Percentiles rank a stretch among this genome's conserved stretches.
phyloP scores from a whole-genome alignment of 2,797 vertebrate species.

The Bovichtus diacanthus region DNA sequence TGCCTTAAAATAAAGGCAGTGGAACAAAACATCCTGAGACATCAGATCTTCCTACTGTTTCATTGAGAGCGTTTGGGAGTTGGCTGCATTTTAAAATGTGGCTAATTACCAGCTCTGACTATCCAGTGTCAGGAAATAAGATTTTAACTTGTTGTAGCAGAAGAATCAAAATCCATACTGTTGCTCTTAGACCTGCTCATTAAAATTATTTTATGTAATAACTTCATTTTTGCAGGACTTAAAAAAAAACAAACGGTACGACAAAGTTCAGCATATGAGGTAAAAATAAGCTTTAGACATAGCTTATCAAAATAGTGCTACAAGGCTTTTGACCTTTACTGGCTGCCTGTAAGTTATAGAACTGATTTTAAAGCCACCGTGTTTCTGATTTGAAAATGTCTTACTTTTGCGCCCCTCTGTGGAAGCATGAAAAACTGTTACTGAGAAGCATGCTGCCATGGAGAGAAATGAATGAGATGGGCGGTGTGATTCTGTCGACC shows the following conservation, averaged over 20 bases:
- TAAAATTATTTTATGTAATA: neutral
- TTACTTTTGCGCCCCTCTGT: no score
- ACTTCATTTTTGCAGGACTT: neutral
- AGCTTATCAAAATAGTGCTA: neutral
- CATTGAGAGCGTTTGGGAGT: neutral
- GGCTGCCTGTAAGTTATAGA: no score
- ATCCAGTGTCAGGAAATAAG: neutral
- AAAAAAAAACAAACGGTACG: neutral
- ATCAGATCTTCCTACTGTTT: conserved; percentile 12
- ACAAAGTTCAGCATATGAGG: neutral
- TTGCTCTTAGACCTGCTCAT: neutral
- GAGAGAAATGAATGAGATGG: neutral
- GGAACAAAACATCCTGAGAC: conserved; percentile 7
- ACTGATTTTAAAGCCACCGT: no score
- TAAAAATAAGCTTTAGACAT: neutral
- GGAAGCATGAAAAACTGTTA: neutral
- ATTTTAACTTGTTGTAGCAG: neutral
- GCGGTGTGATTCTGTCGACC: no score
- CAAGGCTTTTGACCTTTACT: neutral
- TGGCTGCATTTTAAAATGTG: conserved; percentile 21
- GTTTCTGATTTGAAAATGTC: no score
- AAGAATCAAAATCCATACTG: neutral
- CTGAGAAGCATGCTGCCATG: neutral
- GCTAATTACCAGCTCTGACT: neutral
- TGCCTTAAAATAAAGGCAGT: conserved; percentile 13